phyloP scores from a whole-genome alignment of 2,113 vertebrate species.

The Neoarius graeffei region DNA sequence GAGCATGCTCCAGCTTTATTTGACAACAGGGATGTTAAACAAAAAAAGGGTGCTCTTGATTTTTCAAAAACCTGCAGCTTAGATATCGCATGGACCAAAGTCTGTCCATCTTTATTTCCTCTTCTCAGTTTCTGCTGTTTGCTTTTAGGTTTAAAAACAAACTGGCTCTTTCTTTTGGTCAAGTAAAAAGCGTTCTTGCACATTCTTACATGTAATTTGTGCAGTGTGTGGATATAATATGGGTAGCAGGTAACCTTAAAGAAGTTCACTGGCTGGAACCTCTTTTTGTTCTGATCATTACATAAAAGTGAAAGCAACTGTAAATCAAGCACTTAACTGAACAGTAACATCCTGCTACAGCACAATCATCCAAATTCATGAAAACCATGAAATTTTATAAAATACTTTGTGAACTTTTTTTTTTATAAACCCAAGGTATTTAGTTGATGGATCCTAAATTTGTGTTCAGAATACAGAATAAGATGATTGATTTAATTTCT shows the following conservation, averaged over 20 bases:
- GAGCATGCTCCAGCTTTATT: conserved; percentile 18
- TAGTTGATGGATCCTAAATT: conserved; percentile 15
- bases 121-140: conserved; percentile 21
- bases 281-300: neutral
- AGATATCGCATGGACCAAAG: conserved; percentile 89
- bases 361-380: conserved; percentile 33
- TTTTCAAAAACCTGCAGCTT: conserved; percentile 57
- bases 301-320: neutral
- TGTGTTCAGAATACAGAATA: conserved; percentile 22
- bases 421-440: neutral
- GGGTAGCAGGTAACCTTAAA: neutral
- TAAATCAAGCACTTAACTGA: conserved; percentile 5
- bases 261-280: neutral
- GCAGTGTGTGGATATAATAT: neutral
- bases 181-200: conserved; percentile 51
- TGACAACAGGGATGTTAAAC: conserved; percentile 40
- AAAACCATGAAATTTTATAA: neutral
- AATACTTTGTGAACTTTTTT: neutral
- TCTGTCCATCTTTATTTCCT: conserved; percentile 52
- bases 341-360: conserved; percentile 12
- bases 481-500: conserved; percentile 51
- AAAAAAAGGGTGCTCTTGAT: conserved; percentile 59
- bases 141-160: conserved; percentile 42
- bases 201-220: conserved; percentile 10
- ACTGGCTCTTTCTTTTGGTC: conserved; percentile 29